Evolutionary conservation across 2,888 invertebrate genomes (phyloP), one percentile per base, ranked within the genome.

Genomic region (Leucoma salicis): DNA sequence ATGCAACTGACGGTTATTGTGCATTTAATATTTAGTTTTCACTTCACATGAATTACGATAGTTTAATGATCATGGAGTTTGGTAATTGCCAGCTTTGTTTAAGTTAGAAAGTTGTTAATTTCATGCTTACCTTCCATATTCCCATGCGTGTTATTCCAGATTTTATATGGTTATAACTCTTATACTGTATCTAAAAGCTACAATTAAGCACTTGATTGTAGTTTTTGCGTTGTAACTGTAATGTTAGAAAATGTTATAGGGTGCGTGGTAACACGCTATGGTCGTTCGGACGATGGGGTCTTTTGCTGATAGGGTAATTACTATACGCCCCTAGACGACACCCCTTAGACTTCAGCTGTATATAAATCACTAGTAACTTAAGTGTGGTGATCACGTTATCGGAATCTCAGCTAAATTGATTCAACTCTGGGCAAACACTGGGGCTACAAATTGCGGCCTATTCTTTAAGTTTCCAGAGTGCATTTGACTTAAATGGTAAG

Each of bases 321-420:
- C 78, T 74, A 69, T 71, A 54, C 65, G 69, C 76, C 81, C 70
- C 67, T 60, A 62, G 73, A 72, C 63, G 62, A 63, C 57, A 56
- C 52, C 69, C 63, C 57, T 64, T 63, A 64, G 69, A 70, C 53
- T 60, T 45, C 57, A 54, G 65, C 59, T 49, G 53, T 60, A 57
- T 56, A 81, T 85, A 84, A 82, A 85, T 86, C 79, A 82, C 60
- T 66, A 67, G 61, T 78, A 80, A 81, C 64, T 63, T 53, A 57
- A 60, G 65, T 66, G 62, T 61, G 53, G 59, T 54, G 63, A 71
- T 74, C 60, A 65, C 63, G 64, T 63, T 69, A 65, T 63, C 62
- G 50, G 42, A 63, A 59, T 63, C 53, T 41, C 49, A 47, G 42
- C 43, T 52, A 51, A 63, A 60, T 63, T 61, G 46, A 52, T 47